Evolutionary conservation across 2,797 vertebrate species (phyloP).

Genomic region (Monodelphis domestica): DNA sequence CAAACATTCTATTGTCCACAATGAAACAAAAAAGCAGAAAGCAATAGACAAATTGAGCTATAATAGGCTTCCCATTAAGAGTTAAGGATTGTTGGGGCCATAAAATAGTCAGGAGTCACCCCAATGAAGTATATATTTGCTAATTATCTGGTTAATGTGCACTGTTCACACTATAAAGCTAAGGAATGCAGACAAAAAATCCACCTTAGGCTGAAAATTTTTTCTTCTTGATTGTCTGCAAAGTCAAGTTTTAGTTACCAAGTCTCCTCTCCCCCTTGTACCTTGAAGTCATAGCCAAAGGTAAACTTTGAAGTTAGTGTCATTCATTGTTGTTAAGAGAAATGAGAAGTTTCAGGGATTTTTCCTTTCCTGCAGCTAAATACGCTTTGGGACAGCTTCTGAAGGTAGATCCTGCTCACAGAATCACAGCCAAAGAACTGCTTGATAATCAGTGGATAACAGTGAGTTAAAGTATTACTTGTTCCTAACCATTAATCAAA

Average conservation of each 20-base stretch:
- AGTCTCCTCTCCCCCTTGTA: neutral
- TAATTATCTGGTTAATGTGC: slow-evolving; percentile 30
- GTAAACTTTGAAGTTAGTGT: slow-evolving; percentile 45
- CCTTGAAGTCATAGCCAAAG: slow-evolving; percentile 7
- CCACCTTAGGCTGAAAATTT: slow-evolving; percentile 12
- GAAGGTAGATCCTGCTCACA: slow-evolving; percentile 88
- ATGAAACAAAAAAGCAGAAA: neutral
- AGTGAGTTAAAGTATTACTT: slow-evolving; percentile 78
- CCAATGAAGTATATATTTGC: slow-evolving; percentile 23
- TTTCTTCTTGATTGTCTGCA: slow-evolving; percentile 21
- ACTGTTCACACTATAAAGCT: slow-evolving; percentile 10
- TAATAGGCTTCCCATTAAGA: neutral
- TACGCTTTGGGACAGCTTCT: slow-evolving; percentile 86
- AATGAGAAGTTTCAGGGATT: slow-evolving; percentile 48
- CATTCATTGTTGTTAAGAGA: slow-evolving; percentile 58
- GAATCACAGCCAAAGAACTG: slow-evolving; percentile 89
- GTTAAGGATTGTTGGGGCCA: neutral
- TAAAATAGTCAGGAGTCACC: neutral
- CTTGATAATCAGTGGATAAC: slow-evolving; percentile 89
- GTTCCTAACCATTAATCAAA: slow-evolving; percentile 27
- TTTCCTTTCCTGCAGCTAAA: slow-evolving; percentile 85
- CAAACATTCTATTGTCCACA: neutral
- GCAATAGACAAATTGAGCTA: neutral
- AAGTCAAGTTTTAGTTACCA: neutral
- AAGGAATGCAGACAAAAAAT: neutral